Base-by-base conservation (phyloP, 2,888 invertebrate genomes). In the Ophion obscuratus region DNA sequence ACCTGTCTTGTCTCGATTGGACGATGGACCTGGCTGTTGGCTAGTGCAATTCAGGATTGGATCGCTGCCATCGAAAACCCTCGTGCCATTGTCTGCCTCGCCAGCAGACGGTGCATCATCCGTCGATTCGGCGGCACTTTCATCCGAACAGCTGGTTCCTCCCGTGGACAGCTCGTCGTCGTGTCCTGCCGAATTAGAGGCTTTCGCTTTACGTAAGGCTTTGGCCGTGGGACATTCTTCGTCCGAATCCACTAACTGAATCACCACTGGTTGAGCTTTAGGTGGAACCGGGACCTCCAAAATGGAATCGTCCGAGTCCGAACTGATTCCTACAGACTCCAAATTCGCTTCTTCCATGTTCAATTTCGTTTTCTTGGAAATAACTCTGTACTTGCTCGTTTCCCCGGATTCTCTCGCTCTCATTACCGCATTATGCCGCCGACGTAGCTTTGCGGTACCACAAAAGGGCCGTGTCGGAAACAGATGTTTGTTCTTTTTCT, bases 231-330 rank as follows among this genome's bases (percentile, higher is more conserved):
- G 20, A 7, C 31, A 9, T 70, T 53, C 11, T 27, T 27, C 3
- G 40, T 14, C 67, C 76, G 92, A 92, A 83, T 93, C 93, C 9
- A 90, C 87, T 47, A 94, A 87, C 77, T 92, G 87, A 71, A 94
- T 92, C 17, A 93, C 31, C 11, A 88, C 90, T 27, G 94, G 94
- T 20, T 85, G 71, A 11, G 93, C 92, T 85, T 93, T 94, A 3
- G 93, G 93, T 4, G 94, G 92, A 36, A 94, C 88, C 11, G 94
- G 94, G 66, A 94, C 91, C 88, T 94, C 94, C 36, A 90, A 89
- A 82, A 94, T 92, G 2, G 94, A 94, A 47, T 90, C 90, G 20
- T 92, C 91, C 0, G 92, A 92, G 31, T 92, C 91, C 2, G 90
- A 91, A 24, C 82, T 85, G 4, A 80, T 77, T 0, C 87, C 86